phyloP scores from a whole-genome alignment of 2,797 vertebrate species.

The Sebastes aleutianus region DNA sequence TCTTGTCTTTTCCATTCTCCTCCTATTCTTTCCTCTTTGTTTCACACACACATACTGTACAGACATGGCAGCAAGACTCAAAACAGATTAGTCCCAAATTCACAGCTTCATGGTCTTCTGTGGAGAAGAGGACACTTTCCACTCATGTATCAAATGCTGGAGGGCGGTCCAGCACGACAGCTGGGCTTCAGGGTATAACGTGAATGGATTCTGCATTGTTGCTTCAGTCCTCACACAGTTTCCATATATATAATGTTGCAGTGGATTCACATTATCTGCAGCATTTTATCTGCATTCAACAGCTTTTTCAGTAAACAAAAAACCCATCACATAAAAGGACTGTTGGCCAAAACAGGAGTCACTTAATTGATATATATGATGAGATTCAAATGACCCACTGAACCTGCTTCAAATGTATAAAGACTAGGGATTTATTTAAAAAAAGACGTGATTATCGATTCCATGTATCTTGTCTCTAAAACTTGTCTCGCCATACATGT shows the following conservation, averaged over 20 bases:
- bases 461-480: rapidly evolving
- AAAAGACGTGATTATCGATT: rapidly evolving
- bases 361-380: neutral
- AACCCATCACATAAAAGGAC: rapidly evolving
- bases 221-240: neutral
- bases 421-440: too few relatives aligned
- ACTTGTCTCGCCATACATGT: rapidly evolving
- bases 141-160: constrained; percentile 30
- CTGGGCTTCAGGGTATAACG: constrained; percentile 32
- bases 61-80: constrained; percentile 22
- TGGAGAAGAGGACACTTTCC: constrained; percentile 39
- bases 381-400: too few relatives aligned
- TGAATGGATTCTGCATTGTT: constrained; percentile 1
- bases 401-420: too few relatives aligned
- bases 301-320: neutral
- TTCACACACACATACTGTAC: neutral
- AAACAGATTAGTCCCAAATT: constrained; percentile 32
- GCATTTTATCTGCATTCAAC: neutral
- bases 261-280: neutral
- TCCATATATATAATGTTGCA: neutral
- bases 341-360: neutral
- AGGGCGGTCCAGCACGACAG: constrained; percentile 39
- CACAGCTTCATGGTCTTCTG: constrained; percentile 45
- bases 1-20: neutral
- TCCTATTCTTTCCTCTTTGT: neutral